Percentiles rank a stretch among this genome's conserved stretches.
Evolutionary conservation across 2,888 invertebrate species (phyloP).

Genomic region (Metallyticus violacea): DNA sequence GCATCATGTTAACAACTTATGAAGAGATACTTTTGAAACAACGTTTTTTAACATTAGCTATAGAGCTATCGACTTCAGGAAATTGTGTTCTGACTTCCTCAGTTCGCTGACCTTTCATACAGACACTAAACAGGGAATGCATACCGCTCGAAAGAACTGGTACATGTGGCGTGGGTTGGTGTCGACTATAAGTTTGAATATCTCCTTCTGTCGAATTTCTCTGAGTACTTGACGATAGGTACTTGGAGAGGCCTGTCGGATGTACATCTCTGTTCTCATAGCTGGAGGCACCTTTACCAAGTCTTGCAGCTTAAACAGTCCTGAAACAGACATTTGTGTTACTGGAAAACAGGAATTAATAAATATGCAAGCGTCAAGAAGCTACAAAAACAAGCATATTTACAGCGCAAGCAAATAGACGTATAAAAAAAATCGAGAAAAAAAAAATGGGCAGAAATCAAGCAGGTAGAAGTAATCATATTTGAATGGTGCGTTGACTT

Average conservation of each 20-base stretch:
- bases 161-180: constrained; percentile 79
- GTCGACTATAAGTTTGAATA: constrained; percentile 85
- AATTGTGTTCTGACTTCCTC: no score
- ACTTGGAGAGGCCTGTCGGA: constrained; percentile 62
- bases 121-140: no score
- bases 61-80: no score
- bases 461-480: not conserved
- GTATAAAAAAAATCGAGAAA: no score
- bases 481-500: not conserved
- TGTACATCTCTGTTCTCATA: constrained; percentile 68
- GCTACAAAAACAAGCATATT: not conserved
- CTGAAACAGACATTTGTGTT: constrained; percentile 42
- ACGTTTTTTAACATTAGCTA: no score
- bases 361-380: not conserved
- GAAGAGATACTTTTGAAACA: no score
- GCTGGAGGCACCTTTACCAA: constrained; percentile 69
- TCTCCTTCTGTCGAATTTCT: constrained; percentile 82
- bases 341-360: not conserved
- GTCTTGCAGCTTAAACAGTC: constrained; percentile 81
- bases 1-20: no score
- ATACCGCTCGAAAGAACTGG: constrained; percentile 82
- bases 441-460: not conserved
- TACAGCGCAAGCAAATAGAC: not conserved
- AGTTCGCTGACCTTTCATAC: no score
- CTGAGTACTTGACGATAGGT: constrained; percentile 73